Base-by-base conservation (phyloP, 2,888 invertebrate species). In the Drosophila melanosoma region DNA sequence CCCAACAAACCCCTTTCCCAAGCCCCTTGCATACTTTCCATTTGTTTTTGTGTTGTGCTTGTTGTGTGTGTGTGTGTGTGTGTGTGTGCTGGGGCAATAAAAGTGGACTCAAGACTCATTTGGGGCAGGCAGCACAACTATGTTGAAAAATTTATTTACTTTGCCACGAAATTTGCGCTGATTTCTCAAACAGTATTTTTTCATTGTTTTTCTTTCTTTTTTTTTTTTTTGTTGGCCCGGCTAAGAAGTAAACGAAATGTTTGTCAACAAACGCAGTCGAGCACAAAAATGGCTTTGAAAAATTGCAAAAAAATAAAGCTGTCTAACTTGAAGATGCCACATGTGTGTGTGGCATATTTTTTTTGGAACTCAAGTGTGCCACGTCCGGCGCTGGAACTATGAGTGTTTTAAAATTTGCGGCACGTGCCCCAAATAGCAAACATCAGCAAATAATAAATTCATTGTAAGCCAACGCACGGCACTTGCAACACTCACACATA, bases 361-460 rank as follows among this genome's bases (percentile, higher is more conserved):
- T 72, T 67, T 70, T 12, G 38, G 15, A 8, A 45, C 67, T 71
- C 77, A 79, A 83, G 80, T 82, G 76, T 72, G 68, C 87, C 89
- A 89, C 87, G 83, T 84, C 70, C 79, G 61, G 69, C 59, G 64
- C 58, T 67, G 56, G 65, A 76, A 87, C 86, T 82, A 75, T 79
- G 75, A 81, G 75, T 78, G 78, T 86, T 87, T 87, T 79, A 80
- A 84, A 91, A 90, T 90, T 91, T 90, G 78, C 66, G 74, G 87
- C 90, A 91, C 90, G 91, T 90, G 90, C 90, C 76, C 77, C 79
- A 90, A 90, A 90, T 91, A 83, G 91, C 83, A 91, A 90, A 89
- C 89, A 91, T 90, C 82, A 91, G 88, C 90, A 91, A 90, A 91
- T 87, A 91, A 90, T 90, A 90, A 90, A 89, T 90, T 89, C 89